Percentiles rank a stretch among this genome's conserved stretches.
phyloP scores from a whole-genome alignment of 2,888 invertebrate genomes.

The Cylindroiulus punctatus region DNA sequence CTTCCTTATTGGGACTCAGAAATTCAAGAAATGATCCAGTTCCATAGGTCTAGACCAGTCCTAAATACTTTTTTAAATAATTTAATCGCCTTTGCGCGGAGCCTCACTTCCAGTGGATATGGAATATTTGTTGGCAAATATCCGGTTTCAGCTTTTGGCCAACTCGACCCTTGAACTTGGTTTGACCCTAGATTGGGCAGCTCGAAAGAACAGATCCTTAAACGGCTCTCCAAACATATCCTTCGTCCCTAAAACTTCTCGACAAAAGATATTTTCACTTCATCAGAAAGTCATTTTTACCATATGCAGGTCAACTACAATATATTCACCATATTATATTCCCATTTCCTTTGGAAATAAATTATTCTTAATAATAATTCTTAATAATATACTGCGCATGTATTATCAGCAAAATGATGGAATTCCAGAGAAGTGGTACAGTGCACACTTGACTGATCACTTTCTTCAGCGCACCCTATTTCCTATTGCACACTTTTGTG shows the following conservation, averaged over 20 bases:
- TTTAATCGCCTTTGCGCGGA: neutral
- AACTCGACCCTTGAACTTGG: slow-evolving; percentile 1
- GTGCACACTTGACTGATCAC: too few relatives aligned
- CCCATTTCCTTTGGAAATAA: too few relatives aligned
- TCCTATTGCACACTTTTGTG: too few relatives aligned
- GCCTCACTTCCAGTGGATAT: slow-evolving; percentile 1
- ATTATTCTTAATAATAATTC: too few relatives aligned
- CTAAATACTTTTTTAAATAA: slow-evolving; percentile 43
- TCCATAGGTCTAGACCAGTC: slow-evolving; percentile 35
- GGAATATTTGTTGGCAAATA: slow-evolving; percentile 43
- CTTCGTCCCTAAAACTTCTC: neutral
- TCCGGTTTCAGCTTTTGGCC: neutral
- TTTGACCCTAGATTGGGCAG: neutral
- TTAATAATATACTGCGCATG: too few relatives aligned
- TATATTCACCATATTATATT: too few relatives aligned
- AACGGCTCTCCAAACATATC: slow-evolving; percentile 7
- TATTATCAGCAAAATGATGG: too few relatives aligned
- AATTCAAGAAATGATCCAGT: slow-evolving; percentile 45
- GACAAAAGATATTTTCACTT: too few relatives aligned
- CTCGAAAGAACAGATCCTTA: neutral
- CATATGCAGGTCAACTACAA: too few relatives aligned
- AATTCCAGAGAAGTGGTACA: too few relatives aligned
- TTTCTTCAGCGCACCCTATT: too few relatives aligned
- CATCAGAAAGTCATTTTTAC: too few relatives aligned
- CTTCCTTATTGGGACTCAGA: neutral